A percentile compares a stretch with the other conserved stretches of the same genome.
phyloP scores from a whole-genome alignment of 2,888 invertebrate species.

The Cetonia aurata region DNA sequence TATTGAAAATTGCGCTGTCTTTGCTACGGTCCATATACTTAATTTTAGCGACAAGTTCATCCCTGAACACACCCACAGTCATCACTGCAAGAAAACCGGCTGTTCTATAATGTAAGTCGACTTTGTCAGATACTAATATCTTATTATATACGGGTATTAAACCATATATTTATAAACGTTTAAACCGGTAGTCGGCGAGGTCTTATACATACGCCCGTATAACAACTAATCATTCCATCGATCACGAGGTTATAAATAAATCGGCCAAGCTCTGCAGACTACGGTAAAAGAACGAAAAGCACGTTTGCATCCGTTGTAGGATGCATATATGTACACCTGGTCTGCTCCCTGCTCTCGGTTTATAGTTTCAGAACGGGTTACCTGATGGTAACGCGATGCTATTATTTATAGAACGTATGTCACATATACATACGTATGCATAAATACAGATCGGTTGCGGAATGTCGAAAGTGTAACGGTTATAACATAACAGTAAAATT shows the following conservation, averaged over 20 bases:
- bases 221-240: conserved; percentile 38
- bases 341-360: conserved; percentile 7
- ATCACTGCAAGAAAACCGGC: too few species aligned
- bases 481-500: too few species aligned
- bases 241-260: conserved; percentile 43
- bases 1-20: too few species aligned
- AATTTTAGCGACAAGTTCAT: not conserved
- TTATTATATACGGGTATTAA: conserved; percentile 15
- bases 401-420: conserved; percentile 31
- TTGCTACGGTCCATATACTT: too few species aligned
- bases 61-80: not conserved
- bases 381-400: conserved; percentile 19
- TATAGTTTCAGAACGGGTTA: conserved; percentile 17
- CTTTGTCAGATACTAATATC: conserved; percentile 6
- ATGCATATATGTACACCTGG: conserved; percentile 21
- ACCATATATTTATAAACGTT: too few species aligned
- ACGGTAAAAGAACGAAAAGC: conserved; percentile 1
- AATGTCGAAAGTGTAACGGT: too few species aligned
- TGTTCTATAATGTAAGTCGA: not conserved
- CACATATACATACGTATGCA: not conserved
- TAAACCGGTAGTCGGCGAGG: too few species aligned
- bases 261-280: conserved; percentile 1
- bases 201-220: too few species aligned
- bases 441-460: too few species aligned
- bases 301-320: conserved; percentile 10